Evolutionary conservation across 1,140 invertebrate genomes (phyloP).

Genomic region (Teleogryllus occipitalis): DNA sequence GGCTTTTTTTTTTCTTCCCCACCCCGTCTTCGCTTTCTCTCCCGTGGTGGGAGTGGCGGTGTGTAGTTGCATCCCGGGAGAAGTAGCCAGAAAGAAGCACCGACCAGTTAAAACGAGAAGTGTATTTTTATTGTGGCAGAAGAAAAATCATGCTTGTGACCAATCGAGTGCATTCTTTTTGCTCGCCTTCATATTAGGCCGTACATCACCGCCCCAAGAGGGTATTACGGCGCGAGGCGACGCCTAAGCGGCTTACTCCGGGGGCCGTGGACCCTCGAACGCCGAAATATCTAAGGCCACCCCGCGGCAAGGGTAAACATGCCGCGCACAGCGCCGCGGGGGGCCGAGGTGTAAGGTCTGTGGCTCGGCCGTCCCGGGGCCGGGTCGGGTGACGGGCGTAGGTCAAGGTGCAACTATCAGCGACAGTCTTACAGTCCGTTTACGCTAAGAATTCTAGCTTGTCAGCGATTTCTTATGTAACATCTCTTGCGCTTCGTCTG

Average conservation of each 20-base stretch:
- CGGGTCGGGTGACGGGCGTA: background rate
- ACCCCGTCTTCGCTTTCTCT: background rate
- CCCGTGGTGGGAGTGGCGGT: background rate
- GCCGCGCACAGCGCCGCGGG: no score
- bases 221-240: background rate
- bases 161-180: constrained; percentile 1
- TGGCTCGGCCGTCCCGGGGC: no score
- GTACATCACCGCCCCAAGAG: background rate
- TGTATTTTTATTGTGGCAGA: background rate
- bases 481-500: no score
- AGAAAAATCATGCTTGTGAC: background rate
- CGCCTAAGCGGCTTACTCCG: background rate
- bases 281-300: background rate
- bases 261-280: background rate
- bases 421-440: no score
- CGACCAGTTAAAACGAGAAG: background rate
- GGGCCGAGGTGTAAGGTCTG: no score
- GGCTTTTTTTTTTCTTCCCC: background rate
- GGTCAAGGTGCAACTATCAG: background rate
- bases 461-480: no score
- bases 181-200: background rate
- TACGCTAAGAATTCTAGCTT: no score
- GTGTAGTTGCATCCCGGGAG: background rate
- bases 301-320: background rate
- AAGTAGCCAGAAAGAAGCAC: background rate